Evolutionary conservation across 2,888 invertebrate genomes (phyloP).

Genomic region (Drosophila recens): DNA sequence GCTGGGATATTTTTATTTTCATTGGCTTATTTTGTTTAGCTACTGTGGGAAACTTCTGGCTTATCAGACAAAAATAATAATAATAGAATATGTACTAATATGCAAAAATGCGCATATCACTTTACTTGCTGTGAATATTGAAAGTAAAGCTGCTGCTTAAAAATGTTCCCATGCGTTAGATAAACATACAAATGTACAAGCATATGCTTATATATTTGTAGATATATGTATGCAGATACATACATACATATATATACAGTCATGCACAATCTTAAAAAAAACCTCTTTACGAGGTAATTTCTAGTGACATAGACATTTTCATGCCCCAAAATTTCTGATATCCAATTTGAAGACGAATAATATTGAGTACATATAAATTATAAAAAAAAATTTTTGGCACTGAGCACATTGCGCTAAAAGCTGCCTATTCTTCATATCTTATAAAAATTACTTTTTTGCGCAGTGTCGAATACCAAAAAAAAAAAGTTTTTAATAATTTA

Average conservation of each 20-base stretch:
- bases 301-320: too few relatives aligned
- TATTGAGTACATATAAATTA: too few relatives aligned
- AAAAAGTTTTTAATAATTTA: too few relatives aligned
- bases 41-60: constrained; percentile 53
- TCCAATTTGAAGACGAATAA: too few relatives aligned
- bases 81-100: constrained; percentile 7
- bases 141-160: constrained; percentile 39
- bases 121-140: constrained; percentile 25
- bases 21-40: constrained; percentile 28
- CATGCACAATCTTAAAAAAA: not conserved
- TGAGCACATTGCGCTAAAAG: too few relatives aligned
- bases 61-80: constrained; percentile 38
- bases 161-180: constrained; percentile 45
- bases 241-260: not conserved
- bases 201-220: not conserved
- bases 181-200: constrained; percentile 8
- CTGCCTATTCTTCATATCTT: too few relatives aligned
- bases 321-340: too few relatives aligned
- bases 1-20: constrained; percentile 13
- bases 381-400: too few relatives aligned
- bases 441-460: too few relatives aligned
- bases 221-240: too few relatives aligned
- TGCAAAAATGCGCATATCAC: constrained; percentile 43
- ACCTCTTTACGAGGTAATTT: too few relatives aligned
- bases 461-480: too few relatives aligned